A percentile compares a stretch with the other conserved stretches of the same genome.
Evolutionary conservation across 2,888 invertebrate species (phyloP).

Genomic region (Dysmachus trigonus): DNA sequence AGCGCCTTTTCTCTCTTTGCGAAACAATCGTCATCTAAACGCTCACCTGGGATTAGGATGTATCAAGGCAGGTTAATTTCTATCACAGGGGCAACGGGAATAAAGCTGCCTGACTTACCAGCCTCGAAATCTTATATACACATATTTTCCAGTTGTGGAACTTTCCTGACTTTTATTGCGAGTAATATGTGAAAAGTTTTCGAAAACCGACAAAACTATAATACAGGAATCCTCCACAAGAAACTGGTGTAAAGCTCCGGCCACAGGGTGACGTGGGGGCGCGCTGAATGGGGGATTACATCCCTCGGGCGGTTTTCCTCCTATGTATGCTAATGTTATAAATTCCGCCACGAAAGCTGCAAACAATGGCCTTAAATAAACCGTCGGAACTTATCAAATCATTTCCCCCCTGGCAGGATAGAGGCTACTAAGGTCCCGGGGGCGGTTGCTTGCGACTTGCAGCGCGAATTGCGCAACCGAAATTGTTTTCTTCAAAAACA

Average conservation of each 20-base stretch:
- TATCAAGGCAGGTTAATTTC: slow-evolving; percentile 22
- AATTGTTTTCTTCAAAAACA: slow-evolving; percentile 46
- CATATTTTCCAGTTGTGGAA: slow-evolving; percentile 34
- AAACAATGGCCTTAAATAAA: slow-evolving; percentile 46
- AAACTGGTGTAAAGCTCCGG: slow-evolving; percentile 24
- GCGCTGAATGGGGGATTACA: not conserved
- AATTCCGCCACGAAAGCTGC: slow-evolving; percentile 16
- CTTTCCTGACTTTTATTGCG: slow-evolving; percentile 40
- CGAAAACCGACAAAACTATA: slow-evolving; percentile 31
- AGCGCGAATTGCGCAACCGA: not conserved
- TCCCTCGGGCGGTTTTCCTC: not conserved
- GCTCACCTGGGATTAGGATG: slow-evolving; percentile 20
- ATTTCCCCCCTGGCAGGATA: slow-evolving; percentile 14
- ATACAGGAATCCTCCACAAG: not conserved
- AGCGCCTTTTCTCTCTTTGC: not conserved
- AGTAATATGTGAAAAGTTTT: slow-evolving; percentile 39
- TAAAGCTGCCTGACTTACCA: not conserved
- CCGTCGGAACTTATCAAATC: slow-evolving; percentile 45
- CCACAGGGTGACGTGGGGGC: not conserved
- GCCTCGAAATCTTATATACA: not conserved
- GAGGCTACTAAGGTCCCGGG: not conserved
- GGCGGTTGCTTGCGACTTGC: not conserved
- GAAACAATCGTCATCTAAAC: not conserved
- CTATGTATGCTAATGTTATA: slow-evolving; percentile 30
- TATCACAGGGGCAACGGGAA: not conserved